These are phyloP conservation scores for Eriocheir sinensis DNA, from an alignment of 1,140 invertebrate species.

Conservation along the genomic window DNA sequence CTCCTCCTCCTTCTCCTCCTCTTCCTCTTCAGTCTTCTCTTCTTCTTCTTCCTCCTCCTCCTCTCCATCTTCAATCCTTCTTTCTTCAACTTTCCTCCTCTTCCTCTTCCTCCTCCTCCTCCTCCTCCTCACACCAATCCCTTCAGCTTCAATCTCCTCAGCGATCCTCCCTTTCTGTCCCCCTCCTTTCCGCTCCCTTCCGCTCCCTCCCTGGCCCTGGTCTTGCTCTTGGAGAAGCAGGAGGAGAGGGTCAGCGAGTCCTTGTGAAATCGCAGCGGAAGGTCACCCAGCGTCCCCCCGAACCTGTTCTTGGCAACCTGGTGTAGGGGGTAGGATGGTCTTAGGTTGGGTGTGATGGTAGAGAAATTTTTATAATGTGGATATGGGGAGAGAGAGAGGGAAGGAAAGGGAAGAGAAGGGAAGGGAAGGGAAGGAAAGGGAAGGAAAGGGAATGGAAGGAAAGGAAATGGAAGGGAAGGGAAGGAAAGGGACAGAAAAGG, in stretches of 20 bases:
- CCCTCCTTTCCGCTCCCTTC: not conserved
- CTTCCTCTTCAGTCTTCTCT: not conserved
- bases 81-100: too few relatives aligned
- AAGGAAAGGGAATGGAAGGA: too few relatives aligned
- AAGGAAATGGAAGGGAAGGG: not conserved
- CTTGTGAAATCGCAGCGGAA: slow-evolving; percentile 95
- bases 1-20: not conserved
- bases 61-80: not conserved
- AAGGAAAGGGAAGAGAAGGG: too few relatives aligned
- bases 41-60: not conserved
- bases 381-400: too few relatives aligned
- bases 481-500: not conserved
- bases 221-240: slow-evolving; percentile 59
- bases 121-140: not conserved
- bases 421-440: too few relatives aligned
- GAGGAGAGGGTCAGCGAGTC: slow-evolving; percentile 87
- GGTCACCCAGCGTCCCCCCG: slow-evolving; percentile 94
- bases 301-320: slow-evolving; percentile 96
- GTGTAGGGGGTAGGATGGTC: too few relatives aligned
- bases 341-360: not conserved
- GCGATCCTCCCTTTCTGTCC: not conserved
- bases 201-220: not conserved
- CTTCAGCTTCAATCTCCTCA: too few relatives aligned
- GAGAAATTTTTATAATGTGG: too few relatives aligned
- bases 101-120: slow-evolving; percentile 34